Base-by-base conservation (phyloP, 2,113 vertebrate species). In the Gallinago undulata region DNA sequence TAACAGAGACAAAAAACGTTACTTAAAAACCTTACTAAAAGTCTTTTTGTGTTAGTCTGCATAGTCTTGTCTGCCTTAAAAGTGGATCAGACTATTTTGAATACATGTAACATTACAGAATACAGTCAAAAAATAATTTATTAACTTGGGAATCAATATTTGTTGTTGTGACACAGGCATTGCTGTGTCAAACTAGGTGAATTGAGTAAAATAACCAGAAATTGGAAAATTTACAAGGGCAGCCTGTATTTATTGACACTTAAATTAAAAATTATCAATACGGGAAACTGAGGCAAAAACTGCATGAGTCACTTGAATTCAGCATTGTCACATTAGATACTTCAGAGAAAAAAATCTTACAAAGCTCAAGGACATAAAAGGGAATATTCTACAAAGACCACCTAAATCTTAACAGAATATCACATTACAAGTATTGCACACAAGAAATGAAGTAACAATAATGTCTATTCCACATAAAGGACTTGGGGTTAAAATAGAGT, bases 181-280 rank as follows among this genome's bases (percentile, higher is more conserved):
- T 27, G 4, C 9, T 48, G 8, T 41, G 27, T 64, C 10, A 30
- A 51, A 6, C 9, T 27, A 75, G 8, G 9, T 37, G 25, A 81
- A 22, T 4, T 10, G 19, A 53, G 28, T n/a, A 64, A 81, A 56
- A 51, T 16, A 57, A 27, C 1, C 3, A 48, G 16, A 51, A 72
- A 19, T 0, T 25, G 7, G 19, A 45, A 63, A 19, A 48, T 5
- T 19, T 62, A 5, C 0, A 56, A 73, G 5, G 30, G 17, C 2
- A 35, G 8, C 13, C 33, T 57, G 4, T 24, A 10, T 23, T 51
- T 51, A 35, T 4, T 19, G 27, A 37, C 7, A n/a, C 13, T 35
- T 35, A 6, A 56, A 41, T 63, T 67, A 19, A 79, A 73, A 66
- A 4, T 6, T 22, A 63, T 22, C 35, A 55, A 15, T 7, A 60